Evolutionary conservation across 2,888 invertebrate genomes (phyloP), one percentile per base, ranked within the genome.

Genomic region (Heliconius cydno): DNA sequence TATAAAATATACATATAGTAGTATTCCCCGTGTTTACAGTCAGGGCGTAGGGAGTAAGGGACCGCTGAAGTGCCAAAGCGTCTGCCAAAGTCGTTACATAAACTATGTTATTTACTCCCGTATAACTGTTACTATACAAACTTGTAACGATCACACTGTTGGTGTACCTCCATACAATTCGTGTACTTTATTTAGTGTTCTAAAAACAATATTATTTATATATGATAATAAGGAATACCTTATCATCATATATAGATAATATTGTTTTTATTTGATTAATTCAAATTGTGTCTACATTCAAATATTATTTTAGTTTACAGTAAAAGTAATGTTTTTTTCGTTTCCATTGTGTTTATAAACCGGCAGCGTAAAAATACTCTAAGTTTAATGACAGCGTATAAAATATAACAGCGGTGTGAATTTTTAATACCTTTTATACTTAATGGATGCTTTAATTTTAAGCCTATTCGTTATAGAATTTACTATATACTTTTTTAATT

Each of bases 61-160:
- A 72, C 30, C n/a, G 30, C n/a, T 34, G 72, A 34, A 72, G 30
- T 72, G 72, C 57, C 72, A 72, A 72, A 72, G 57, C 72, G 52
- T 46, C 72, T 72, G 72, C 72, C 72, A 57, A 72, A 72, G 72
- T 28, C 52, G 72, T 57, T 57, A 72, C 72, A 72, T 72, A 72
- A 72, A 72, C 72, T 72, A 46, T 52, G 52, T 52, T 72, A 72
- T 72, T 72, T 72, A 72, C 72, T 52, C 52, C 30, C 52, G 28
- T 72, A 46, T 52, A 28, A 30, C 52, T 46, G 72, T 30, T 57
- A 57, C 72, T 57, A 7, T 52, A 57, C 57, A 57, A 52, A 34
- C 57, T 30, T 34, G 52, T 72, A 72, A 72, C 72, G 72, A 57
- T n/a, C 57, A 25, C 46, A 22, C 57, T 52, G 30, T 34, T 57